phyloP scores from a whole-genome alignment of 2,797 vertebrate species.

The Takifugu ocellatus region DNA sequence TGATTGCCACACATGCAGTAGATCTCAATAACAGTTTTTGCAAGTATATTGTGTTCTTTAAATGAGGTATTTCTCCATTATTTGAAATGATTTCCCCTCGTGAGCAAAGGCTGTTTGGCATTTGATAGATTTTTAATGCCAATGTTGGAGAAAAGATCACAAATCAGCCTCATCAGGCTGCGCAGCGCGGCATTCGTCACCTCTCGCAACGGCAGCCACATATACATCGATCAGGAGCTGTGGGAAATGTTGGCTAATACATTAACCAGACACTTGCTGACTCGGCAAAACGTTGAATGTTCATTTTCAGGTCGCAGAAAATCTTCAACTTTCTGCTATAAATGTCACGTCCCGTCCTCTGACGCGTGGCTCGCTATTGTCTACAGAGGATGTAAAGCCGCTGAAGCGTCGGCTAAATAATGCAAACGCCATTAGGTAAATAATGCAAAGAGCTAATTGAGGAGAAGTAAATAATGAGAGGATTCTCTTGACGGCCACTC shows the following conservation, averaged over 20 bases:
- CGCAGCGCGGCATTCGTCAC: too few relatives aligned
- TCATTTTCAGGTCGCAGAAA: neutral
- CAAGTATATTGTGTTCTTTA: too few relatives aligned
- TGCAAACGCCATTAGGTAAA: slow-evolving; percentile 9
- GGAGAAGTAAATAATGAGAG: slow-evolving; percentile 13
- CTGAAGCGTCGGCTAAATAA: too few relatives aligned
- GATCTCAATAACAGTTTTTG: too few relatives aligned
- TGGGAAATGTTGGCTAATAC: slow-evolving; percentile 4
- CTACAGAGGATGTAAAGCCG: too few relatives aligned
- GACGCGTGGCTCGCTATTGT: neutral
- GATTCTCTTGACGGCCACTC: slow-evolving; percentile 5
- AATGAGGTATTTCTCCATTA: too few relatives aligned
- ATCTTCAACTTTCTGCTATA: neutral
- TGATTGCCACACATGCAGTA: too few relatives aligned
- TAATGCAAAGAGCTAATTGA: neutral
- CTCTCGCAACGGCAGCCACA: neutral
- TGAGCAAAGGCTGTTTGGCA: too few relatives aligned
- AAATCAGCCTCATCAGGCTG: too few relatives aligned
- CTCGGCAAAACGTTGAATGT: slow-evolving; percentile 7
- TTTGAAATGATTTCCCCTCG: too few relatives aligned
- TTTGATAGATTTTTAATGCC: too few relatives aligned
- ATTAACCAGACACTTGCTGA: slow-evolving; percentile 6
- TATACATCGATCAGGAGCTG: slow-evolving; percentile 2
- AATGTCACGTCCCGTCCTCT: neutral
- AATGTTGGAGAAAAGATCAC: too few relatives aligned